Evolutionary conservation across 2,113 vertebrate genomes (phyloP).

Genomic region (Microtus montanus): DNA sequence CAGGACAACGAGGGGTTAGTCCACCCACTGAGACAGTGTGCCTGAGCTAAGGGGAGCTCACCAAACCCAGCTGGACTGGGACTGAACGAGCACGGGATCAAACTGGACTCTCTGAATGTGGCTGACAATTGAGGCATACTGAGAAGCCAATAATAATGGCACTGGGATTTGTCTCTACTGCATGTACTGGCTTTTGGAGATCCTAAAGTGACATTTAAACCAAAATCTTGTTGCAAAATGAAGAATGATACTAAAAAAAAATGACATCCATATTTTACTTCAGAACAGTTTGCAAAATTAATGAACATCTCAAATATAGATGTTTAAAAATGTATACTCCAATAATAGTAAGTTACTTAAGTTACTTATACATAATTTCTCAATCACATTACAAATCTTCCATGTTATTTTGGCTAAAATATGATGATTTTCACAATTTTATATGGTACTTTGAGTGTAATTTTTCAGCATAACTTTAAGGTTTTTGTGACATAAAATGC

Average conservation of each 20-base stretch:
- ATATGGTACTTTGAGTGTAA: slow-evolving; percentile 57
- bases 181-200: too few relatives aligned
- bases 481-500: slow-evolving; percentile 35
- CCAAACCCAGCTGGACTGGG: too few relatives aligned
- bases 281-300: slow-evolving; percentile 23
- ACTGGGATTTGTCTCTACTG: too few relatives aligned
- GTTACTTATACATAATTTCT: slow-evolving; percentile 76
- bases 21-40: too few relatives aligned
- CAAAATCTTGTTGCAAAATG: slow-evolving; percentile 20
- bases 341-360: slow-evolving; percentile 75
- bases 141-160: too few relatives aligned
- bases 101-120: too few relatives aligned
- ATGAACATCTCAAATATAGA: slow-evolving; percentile 52
- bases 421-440: slow-evolving; percentile 77
- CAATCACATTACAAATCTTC: slow-evolving; percentile 71
- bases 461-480: slow-evolving; percentile 14
- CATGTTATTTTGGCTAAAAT: slow-evolving; percentile 78
- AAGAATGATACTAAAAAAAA: neutral
- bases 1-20: too few relatives aligned
- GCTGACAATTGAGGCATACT: too few relatives aligned
- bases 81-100: too few relatives aligned
- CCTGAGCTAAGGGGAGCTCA: too few relatives aligned
- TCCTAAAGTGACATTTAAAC: neutral
- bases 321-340: slow-evolving; percentile 51
- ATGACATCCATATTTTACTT: neutral